These are phyloP conservation scores for Spicauda simplicius DNA, from an alignment of 2,888 invertebrate species.

Conservation along the genomic window DNA sequence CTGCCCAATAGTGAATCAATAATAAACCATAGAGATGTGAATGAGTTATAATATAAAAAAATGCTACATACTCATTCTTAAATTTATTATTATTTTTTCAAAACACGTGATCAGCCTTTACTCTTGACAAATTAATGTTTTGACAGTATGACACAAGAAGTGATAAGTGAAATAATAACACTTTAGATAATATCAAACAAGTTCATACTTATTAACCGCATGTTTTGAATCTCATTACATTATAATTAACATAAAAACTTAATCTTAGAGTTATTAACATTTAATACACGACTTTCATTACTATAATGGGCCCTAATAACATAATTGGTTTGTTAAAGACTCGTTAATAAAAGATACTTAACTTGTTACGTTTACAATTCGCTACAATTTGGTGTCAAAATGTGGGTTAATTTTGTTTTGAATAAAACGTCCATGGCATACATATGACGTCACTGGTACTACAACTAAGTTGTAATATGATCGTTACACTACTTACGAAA, in stretches of 20 bases:
- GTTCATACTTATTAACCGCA: background rate
- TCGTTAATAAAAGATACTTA: background rate
- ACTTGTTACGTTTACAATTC: background rate
- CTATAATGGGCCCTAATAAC: background rate
- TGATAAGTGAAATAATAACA: background rate
- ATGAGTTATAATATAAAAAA: too few relatives aligned
- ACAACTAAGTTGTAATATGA: too few relatives aligned
- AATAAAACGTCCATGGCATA: background rate
- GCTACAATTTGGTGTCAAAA: background rate
- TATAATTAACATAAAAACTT: background rate
- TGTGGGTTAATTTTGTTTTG: background rate
- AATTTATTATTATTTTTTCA: too few relatives aligned
- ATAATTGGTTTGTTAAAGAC: background rate
- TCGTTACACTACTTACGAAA: too few relatives aligned
- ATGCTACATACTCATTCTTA: too few relatives aligned
- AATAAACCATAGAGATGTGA: too few relatives aligned
- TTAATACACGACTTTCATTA: background rate
- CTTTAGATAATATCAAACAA: background rate
- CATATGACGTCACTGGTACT: background rate
- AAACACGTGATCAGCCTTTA: too few relatives aligned
- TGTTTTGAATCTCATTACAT: constrained; percentile 1
- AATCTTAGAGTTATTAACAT: background rate
- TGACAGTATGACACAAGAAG: background rate
- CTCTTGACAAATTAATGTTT: background rate
- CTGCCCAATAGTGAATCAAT: too few relatives aligned